Conservation (phyloP, 2,797 vertebrate genomes). For the Microhierax caerulescens region DNA sequence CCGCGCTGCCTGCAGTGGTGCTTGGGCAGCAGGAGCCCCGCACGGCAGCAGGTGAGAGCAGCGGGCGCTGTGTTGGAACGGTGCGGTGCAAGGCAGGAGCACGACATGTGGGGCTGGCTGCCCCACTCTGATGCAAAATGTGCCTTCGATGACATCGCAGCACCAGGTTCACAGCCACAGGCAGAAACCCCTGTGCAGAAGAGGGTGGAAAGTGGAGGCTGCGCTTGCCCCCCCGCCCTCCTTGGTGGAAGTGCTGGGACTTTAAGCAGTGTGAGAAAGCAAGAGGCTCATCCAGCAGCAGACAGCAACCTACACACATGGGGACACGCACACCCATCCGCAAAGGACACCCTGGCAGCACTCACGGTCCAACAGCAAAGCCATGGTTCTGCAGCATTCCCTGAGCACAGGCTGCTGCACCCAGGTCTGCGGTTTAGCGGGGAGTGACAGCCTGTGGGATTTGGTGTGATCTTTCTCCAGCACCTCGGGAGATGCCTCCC, state of each 20-base stretch:
- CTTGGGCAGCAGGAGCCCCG: background rate
- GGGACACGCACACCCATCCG: accelerated
- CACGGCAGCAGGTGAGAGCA: background rate
- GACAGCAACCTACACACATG: accelerated
- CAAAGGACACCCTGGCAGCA: background rate
- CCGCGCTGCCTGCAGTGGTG: accelerated
- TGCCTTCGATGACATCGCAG: background rate
- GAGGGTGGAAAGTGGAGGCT: background rate
- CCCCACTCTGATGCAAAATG: background rate
- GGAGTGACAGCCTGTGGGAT: accelerated
- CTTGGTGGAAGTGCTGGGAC: accelerated
- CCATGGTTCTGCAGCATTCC: accelerated
- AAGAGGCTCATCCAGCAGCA: background rate
- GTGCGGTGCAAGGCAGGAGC: accelerated
- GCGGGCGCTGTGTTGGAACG: background rate
- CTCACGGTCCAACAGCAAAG: accelerated
- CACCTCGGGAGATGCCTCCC: background rate
- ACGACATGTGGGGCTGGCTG: background rate
- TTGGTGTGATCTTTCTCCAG: background rate
- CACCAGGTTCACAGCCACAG: background rate
- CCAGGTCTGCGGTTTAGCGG: background rate
- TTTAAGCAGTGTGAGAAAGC: background rate
- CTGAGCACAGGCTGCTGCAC: accelerated
- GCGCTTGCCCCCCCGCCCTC: background rate
- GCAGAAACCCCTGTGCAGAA: background rate